A percentile compares a stretch with the other conserved stretches of the same genome.
Conservation (phyloP, 2,888 invertebrate species). For the Ormyrus nitidulus region DNA sequence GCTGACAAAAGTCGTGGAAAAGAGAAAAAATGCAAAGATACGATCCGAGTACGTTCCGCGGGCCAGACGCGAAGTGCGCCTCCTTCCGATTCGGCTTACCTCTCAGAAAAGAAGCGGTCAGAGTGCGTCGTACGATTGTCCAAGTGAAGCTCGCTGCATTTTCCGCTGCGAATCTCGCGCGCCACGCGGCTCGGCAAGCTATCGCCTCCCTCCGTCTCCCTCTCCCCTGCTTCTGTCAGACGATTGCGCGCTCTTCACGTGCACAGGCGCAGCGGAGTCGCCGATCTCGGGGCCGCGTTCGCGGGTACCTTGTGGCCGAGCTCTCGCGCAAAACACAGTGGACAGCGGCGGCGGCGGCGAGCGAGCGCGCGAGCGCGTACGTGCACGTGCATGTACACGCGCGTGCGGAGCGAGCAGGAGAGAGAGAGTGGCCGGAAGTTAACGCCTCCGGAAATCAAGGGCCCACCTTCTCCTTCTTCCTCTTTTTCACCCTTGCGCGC, state of each 20-base stretch:
- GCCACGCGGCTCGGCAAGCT: background rate
- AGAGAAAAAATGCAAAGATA: background rate
- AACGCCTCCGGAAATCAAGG: conserved; percentile 15
- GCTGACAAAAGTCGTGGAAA: background rate
- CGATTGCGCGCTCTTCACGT: background rate
- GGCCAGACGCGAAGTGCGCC: no score
- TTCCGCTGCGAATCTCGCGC: background rate
- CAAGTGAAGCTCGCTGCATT: background rate
- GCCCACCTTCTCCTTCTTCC: background rate
- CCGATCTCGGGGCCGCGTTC: background rate
- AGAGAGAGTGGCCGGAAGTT: background rate
- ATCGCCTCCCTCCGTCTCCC: background rate
- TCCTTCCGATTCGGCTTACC: no score
- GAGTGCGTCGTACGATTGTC: background rate
- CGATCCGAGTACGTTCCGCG: no score
- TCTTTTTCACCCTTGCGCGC: no score
- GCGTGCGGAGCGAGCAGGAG: background rate
- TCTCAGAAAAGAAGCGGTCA: no score
- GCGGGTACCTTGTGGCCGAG: no score
- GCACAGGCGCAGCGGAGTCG: background rate
- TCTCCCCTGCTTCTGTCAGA: background rate
- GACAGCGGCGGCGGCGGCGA: no score
- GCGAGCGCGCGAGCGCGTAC: no score
- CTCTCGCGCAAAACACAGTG: no score
- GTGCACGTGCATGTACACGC: conserved; percentile 8